Conservation (phyloP, 1,140 invertebrate species). For the Xylocopa sonorina region DNA sequence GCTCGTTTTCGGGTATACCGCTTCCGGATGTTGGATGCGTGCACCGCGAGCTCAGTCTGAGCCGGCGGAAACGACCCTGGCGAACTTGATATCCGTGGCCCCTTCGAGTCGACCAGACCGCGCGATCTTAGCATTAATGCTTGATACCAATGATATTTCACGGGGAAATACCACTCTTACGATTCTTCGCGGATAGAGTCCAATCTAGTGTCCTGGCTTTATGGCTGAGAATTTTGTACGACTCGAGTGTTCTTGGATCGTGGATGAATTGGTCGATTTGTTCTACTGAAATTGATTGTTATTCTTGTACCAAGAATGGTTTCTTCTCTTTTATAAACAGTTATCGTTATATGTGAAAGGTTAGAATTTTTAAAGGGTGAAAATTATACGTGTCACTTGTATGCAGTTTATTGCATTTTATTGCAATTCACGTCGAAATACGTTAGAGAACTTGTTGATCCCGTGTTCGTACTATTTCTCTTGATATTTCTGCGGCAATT, state of each 20-base stretch:
- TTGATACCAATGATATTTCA: constrained; percentile 19
- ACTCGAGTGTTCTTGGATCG: background rate
- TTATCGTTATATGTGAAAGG: no score
- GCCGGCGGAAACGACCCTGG: constrained; percentile 6
- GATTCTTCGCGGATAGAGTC: background rate
- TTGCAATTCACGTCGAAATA: no score
- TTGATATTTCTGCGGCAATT: background rate
- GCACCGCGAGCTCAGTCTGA: background rate
- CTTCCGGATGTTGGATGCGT: constrained; percentile 31
- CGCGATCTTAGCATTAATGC: constrained; percentile 31
- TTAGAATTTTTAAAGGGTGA: no score
- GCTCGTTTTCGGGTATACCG: constrained; percentile 46
- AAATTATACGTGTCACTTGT: no score
- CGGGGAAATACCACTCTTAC: background rate
- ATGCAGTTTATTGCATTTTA: no score
- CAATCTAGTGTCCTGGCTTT: background rate
- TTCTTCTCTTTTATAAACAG: no score
- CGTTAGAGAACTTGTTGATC: background rate
- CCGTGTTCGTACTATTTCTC: background rate
- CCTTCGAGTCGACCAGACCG: background rate
- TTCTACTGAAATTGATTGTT: background rate
- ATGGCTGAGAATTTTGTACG: background rate
- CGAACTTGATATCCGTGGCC: constrained; percentile 16
- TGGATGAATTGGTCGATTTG: background rate
- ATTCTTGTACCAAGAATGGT: background rate